A percentile compares a stretch with the other conserved stretches of the same genome.
These are phyloP conservation scores for Alouatta palliata DNA, from an alignment of 2,113 vertebrate genomes.

Conservation along the genomic window DNA sequence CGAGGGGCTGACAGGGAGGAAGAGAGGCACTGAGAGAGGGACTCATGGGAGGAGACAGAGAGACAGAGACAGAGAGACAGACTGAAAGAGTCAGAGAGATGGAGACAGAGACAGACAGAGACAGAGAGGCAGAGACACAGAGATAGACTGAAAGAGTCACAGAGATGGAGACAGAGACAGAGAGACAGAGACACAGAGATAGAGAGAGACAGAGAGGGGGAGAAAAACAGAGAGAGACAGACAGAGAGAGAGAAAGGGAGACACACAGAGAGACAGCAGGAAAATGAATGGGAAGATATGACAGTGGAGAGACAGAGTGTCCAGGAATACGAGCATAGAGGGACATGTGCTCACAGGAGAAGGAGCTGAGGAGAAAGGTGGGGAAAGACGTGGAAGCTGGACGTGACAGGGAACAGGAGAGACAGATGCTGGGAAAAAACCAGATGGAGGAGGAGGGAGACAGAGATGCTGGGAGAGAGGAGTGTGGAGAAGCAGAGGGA, in stretches of 20 bases:
- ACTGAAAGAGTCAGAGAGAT: neutral
- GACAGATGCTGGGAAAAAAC: no score
- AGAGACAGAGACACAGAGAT: neutral
- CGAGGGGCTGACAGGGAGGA: neutral
- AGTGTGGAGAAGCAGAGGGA: neutral
- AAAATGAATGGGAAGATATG: neutral
- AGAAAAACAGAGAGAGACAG: neutral
- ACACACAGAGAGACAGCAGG: no score
- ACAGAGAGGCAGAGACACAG: neutral
- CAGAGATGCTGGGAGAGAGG: neutral
- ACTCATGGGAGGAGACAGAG: neutral
- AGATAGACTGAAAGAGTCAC: no score
- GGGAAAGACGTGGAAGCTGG: neutral
- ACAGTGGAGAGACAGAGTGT: neutral
- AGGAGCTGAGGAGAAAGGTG: rapidly evolving
- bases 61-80: neutral
- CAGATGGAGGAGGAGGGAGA: rapidly evolving
- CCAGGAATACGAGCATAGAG: neutral
- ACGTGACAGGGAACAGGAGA: neutral
- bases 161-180: rapidly evolving
- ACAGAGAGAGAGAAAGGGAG: neutral
- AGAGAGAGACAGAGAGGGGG: neutral
- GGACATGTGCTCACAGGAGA: rapidly evolving
- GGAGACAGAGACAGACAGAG: neutral
- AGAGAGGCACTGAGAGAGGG: neutral